Percentiles rank a stretch among this genome's conserved stretches.
Conservation (phyloP, 2,797 vertebrate genomes). For the Botia kubotai region DNA sequence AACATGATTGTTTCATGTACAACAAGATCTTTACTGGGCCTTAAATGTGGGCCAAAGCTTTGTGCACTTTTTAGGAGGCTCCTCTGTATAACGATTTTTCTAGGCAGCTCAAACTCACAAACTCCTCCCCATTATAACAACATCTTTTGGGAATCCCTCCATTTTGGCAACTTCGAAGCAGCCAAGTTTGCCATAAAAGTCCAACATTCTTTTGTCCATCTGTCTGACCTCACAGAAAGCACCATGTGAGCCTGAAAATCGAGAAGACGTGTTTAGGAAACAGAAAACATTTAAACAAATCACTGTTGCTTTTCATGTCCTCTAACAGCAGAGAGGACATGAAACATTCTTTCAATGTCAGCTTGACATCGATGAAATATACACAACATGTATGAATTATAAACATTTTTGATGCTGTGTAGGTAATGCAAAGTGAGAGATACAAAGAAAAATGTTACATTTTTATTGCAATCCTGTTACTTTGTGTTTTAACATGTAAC, state of each 20-base stretch:
- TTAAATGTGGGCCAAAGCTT: constrained; percentile 40
- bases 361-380: background rate
- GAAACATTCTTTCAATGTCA: background rate
- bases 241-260: constrained; percentile 87
- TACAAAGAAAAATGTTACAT: background rate
- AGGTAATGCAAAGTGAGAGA: constrained; percentile 7
- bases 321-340: background rate
- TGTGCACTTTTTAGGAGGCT: constrained; percentile 48
- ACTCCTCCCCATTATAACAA: constrained; percentile 95
- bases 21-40: constrained; percentile 32
- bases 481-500: background rate
- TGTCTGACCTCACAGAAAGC: constrained; percentile 98
- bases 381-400: background rate
- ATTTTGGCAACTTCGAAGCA: constrained; percentile 99
- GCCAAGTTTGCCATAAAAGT: constrained; percentile 98
- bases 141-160: constrained; percentile 98
- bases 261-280: constrained; percentile 28
- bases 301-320: constrained; percentile 17
- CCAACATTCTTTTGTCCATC: constrained; percentile 95
- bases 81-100: background rate
- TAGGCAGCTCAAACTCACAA: constrained; percentile 66
- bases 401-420: constrained; percentile 4
- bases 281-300: constrained; percentile 10
- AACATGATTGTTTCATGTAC: constrained; percentile 35
- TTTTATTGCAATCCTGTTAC: background rate